Conservation (phyloP, 2,113 vertebrate genomes). For the Syngnathus scovelli region DNA sequence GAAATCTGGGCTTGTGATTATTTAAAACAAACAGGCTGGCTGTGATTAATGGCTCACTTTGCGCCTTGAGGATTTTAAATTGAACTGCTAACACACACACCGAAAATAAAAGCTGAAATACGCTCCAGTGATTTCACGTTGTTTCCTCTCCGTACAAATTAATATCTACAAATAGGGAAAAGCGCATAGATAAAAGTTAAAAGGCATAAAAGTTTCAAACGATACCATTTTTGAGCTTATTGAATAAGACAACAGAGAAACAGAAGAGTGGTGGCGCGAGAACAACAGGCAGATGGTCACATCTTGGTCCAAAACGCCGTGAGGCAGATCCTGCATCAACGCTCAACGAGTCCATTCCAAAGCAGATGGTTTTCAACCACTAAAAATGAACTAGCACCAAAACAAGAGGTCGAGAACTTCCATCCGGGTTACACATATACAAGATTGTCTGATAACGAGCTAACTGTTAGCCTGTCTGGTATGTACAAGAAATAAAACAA, state of each 20-base stretch:
- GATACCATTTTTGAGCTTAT: background rate
- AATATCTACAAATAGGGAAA: background rate
- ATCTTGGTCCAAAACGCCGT: constrained; percentile 47
- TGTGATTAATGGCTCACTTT: constrained; percentile 8
- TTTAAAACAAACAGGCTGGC: constrained; percentile 6
- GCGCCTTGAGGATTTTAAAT: constrained; percentile 7
- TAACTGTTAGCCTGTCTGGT: too few species aligned
- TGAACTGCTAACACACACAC: background rate
- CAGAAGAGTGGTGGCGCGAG: constrained; percentile 27
- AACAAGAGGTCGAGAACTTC: constrained; percentile 14
- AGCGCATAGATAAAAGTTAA: background rate
- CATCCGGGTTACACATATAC: too few species aligned
- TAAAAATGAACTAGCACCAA: constrained; percentile 18
- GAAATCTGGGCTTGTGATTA: constrained; percentile 3
- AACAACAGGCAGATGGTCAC: constrained; percentile 57
- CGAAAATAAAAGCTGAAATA: background rate
- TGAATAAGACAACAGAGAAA: constrained; percentile 28
- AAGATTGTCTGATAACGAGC: too few species aligned
- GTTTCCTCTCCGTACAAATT: background rate
- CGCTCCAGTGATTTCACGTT: constrained; percentile 1
- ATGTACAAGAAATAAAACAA: too few species aligned
- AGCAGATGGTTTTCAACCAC: constrained; percentile 30
- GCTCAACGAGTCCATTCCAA: constrained; percentile 48
- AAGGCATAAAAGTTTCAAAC: constrained; percentile 1
- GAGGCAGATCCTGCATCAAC: constrained; percentile 44